Evolutionary conservation across 2,888 invertebrate species (phyloP), one percentile per base, ranked within the genome.

Genomic region (Sthenelais limicola): DNA sequence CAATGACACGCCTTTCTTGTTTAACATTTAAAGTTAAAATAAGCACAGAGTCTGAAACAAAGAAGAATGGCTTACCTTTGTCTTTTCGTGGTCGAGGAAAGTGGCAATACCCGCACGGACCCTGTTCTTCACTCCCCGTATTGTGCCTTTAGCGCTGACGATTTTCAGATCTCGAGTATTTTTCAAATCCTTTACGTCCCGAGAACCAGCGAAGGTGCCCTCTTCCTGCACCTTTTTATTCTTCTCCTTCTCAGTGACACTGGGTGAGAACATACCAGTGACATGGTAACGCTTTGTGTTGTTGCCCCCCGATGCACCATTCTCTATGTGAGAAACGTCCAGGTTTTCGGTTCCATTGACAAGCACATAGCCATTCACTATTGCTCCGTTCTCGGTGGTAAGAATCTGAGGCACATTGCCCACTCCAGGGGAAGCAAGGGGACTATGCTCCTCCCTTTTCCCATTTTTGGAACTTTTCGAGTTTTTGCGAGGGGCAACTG

Each of bases 81-180:
- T 33, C 33, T 35, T 24, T 3, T 73, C 72, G 26, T 74, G 38
- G n/a, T 49, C 73, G 32, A 68, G 66, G 62, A 97, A 97, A n/a
- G 96, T 96, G 62, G 95, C 95, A 82, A 97, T 96, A 76, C 97
- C 97, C 77, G 96, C 96, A 79, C 96, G 90, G 73, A 97, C 97
- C 81, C 96, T 91, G 90, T 97, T 97, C 89, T 94, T 95, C 77
- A 97, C 95, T 75, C 97, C 97, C 58, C 97, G 92, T 80, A 97
- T 94, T 15, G 96, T 96, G 62, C 97, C 97, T 86, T 94, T 94
- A 71, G 94, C 92, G 89, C 97, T 96, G 79, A 93, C 91, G 84
- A 97, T 96, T 76, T 82, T 79, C 30, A 74, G 79, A 71, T 84
- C 84, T 26, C 78, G 75, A 15, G 82, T 72, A 32, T 79, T 78